phyloP scores from a whole-genome alignment of 2,113 vertebrate genomes.

The Rhineura floridana region DNA sequence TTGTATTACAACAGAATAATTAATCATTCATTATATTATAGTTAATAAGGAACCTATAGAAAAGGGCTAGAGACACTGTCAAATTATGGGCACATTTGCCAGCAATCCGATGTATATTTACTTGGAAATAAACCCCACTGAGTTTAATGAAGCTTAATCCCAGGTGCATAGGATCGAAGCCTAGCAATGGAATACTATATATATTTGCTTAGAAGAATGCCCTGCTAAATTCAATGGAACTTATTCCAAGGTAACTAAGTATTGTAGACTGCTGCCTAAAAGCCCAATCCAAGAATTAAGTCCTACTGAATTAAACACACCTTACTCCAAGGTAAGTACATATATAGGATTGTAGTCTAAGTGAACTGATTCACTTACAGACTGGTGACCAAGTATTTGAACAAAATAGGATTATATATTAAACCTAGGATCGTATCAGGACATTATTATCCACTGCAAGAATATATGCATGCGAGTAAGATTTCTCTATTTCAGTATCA shows the following conservation, averaged over 20 bases:
- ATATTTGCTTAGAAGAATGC: not conserved
- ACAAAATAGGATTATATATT: not conserved
- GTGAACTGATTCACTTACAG: not conserved
- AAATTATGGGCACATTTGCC: not conserved
- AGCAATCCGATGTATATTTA: not conserved
- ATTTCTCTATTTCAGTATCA: not conserved
- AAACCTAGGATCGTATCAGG: not conserved
- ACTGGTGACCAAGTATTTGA: not conserved
- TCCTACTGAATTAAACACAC: too few relatives aligned
- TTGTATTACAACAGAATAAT: not conserved
- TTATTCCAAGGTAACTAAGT: not conserved
- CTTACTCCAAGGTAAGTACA: too few relatives aligned
- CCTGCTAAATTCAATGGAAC: not conserved
- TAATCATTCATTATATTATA: not conserved
- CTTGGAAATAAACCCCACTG: not conserved
- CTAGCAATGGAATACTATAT: not conserved
- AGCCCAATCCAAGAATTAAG: too few relatives aligned
- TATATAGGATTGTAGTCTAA: not conserved
- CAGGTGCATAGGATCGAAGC: not conserved
- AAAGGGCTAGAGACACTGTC: not conserved
- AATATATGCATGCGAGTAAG: not conserved
- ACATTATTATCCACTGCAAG: not conserved
- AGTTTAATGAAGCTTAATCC: too few relatives aligned
- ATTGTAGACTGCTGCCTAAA: too few relatives aligned
- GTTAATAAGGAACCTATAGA: not conserved